phyloP scores from a whole-genome alignment of 2,113 vertebrate genomes.

The Egretta garzetta region DNA sequence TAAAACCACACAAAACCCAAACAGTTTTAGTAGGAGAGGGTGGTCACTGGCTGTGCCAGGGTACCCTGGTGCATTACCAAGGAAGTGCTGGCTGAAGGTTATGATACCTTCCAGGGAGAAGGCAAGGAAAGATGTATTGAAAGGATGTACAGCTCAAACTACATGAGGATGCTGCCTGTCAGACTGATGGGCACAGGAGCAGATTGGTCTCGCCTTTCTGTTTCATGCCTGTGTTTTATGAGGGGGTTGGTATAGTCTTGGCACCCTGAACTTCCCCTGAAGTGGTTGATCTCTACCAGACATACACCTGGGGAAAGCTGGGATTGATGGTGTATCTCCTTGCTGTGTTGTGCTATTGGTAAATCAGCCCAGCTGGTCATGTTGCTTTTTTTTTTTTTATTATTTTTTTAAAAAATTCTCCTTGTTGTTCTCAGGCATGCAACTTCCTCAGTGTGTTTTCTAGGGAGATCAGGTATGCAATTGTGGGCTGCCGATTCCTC shows the following conservation, averaged over 20 bases:
- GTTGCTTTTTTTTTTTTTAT: background rate
- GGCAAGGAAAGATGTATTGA: background rate
- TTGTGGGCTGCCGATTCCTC: background rate
- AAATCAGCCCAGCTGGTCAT: background rate
- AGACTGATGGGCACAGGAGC: background rate
- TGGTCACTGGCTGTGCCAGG: background rate
- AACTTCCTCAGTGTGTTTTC: background rate
- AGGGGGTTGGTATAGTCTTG: background rate
- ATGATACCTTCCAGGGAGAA: background rate
- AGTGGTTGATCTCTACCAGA: background rate
- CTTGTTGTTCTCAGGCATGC: background rate
- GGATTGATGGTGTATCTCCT: background rate
- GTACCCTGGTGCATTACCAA: background rate
- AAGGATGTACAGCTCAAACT: background rate
- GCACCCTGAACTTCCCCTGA: background rate
- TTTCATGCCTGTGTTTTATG: background rate
- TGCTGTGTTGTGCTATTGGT: background rate
- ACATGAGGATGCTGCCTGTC: fast-evolving
- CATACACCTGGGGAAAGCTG: background rate
- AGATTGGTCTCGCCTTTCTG: background rate
- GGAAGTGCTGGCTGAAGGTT: background rate
- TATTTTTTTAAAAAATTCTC: too few species aligned
- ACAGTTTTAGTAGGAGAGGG: background rate
- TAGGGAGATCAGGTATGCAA: background rate
- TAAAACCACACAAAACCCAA: background rate